phyloP scores from a whole-genome alignment of 2,888 invertebrate genomes.

The Mallateleia sp. region DNA sequence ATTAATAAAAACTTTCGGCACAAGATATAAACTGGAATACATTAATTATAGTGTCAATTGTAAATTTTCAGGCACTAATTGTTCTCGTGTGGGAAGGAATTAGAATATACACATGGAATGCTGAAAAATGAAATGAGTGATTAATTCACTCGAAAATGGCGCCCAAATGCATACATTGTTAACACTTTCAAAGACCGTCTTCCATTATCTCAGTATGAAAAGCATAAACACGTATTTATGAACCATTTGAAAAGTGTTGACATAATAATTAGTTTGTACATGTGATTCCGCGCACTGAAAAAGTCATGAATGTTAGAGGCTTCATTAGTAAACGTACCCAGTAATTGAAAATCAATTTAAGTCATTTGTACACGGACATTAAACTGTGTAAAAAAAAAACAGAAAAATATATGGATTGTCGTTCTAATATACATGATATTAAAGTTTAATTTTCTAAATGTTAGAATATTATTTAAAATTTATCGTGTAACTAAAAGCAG shows the following conservation, averaged over 20 bases:
- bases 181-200: neutral
- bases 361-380: too few relatives aligned
- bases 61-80: constrained; percentile 78
- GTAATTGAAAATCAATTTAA: neutral
- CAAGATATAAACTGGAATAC: constrained; percentile 73
- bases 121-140: constrained; percentile 43
- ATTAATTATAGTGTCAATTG: constrained; percentile 71
- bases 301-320: neutral
- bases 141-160: neutral
- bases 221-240: neutral
- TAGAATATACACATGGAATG: constrained; percentile 72
- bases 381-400: too few relatives aligned
- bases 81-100: constrained; percentile 70
- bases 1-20: constrained; percentile 77
- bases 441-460: too few relatives aligned
- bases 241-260: neutral
- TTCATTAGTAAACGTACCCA: neutral
- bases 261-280: neutral
- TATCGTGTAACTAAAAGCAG: too few relatives aligned
- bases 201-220: neutral
- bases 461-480: too few relatives aligned
- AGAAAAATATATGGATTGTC: too few relatives aligned
- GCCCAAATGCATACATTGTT: constrained; percentile 22
- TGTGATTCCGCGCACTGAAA: neutral
- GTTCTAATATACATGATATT: too few relatives aligned